Conservation (phyloP, 2,888 invertebrate species). For the Limnephilus lunatus region DNA sequence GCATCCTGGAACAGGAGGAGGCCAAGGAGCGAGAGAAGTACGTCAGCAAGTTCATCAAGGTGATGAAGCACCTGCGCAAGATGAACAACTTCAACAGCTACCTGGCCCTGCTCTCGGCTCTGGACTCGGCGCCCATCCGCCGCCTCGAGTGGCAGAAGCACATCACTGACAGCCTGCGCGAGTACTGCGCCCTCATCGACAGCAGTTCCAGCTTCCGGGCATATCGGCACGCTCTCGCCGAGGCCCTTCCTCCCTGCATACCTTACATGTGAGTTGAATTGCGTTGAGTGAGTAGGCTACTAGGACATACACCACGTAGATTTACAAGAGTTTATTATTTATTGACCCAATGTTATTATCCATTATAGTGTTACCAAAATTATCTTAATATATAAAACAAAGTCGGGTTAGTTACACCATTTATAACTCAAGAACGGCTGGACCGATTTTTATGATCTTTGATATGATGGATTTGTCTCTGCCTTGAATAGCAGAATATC, state of each 20-base stretch:
- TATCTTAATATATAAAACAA: too few species aligned
- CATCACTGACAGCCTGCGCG: slow-evolving; percentile 93
- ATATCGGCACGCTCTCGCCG: slow-evolving; percentile 95
- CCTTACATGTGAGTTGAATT: slow-evolving; percentile 99
- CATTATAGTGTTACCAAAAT: too few species aligned
- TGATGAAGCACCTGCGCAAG: slow-evolving; percentile 98
- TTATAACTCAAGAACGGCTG: too few species aligned
- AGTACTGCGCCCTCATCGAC: slow-evolving; percentile 97
- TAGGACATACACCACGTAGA: too few species aligned
- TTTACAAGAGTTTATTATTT: too few species aligned
- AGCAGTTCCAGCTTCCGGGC: slow-evolving; percentile 98
- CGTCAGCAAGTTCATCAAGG: slow-evolving; percentile 96
- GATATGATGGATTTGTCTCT: too few species aligned
- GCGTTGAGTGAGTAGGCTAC: neutral
- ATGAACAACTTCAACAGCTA: slow-evolving; percentile 99
- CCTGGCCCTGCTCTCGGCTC: slow-evolving; percentile 95
- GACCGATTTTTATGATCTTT: too few species aligned
- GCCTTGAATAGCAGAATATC: too few species aligned
- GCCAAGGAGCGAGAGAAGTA: slow-evolving; percentile 97
- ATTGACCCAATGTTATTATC: too few species aligned
- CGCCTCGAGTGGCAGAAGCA: slow-evolving; percentile 96
- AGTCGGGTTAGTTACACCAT: too few species aligned
- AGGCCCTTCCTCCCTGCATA: slow-evolving; percentile 98
- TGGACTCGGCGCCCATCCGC: slow-evolving; percentile 96
- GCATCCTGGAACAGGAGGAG: slow-evolving; percentile 92